Evolutionary conservation across 2,888 invertebrate genomes (phyloP).

Genomic region (Poecilobothrus nobilitatus): DNA sequence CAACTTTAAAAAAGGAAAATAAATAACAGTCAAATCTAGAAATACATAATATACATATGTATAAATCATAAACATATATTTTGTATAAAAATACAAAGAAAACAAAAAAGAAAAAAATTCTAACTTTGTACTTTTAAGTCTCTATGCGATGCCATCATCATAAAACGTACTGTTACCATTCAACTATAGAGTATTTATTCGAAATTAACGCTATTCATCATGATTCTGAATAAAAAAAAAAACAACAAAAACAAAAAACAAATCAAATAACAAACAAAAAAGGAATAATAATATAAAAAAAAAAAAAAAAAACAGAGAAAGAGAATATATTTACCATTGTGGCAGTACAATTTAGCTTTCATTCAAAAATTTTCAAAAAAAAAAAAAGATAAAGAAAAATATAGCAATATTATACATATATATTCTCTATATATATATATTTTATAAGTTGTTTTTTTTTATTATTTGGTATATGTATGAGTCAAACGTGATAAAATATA

Average conservation of each 20-base stretch:
- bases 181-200: constrained; percentile 7
- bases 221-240: constrained; percentile 6
- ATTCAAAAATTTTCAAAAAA: constrained; percentile 7
- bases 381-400: neutral
- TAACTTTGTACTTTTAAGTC: neutral
- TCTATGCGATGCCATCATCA: neutral
- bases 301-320: no score
- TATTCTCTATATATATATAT: neutral
- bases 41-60: neutral
- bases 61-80: neutral
- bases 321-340: constrained; percentile 8
- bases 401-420: no score
- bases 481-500: neutral
- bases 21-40: neutral
- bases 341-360: constrained; percentile 10
- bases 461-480: neutral
- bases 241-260: no score
- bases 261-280: no score
- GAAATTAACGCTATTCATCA: constrained; percentile 11
- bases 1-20: neutral
- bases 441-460: no score
- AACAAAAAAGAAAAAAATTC: no score
- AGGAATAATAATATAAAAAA: no score
- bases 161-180: neutral
- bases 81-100: neutral